Conservation (phyloP, 2,888 invertebrate species). For the Keiferia lycopersicella region DNA sequence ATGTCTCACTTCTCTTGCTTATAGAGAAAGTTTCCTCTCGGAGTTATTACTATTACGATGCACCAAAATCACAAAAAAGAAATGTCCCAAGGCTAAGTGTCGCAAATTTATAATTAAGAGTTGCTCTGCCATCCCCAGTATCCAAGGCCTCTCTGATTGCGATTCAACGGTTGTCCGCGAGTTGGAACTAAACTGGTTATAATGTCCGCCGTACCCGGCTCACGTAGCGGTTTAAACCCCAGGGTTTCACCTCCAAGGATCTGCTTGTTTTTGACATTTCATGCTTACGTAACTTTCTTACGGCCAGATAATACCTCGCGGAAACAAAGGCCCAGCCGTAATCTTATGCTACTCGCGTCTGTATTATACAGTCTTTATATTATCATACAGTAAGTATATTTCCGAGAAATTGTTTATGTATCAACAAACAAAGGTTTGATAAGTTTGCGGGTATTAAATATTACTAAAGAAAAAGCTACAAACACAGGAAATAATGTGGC, state of each 20-base stretch:
- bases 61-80: background rate
- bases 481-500: too few relatives aligned
- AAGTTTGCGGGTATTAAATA: too few relatives aligned
- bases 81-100: background rate
- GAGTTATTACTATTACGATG: too few relatives aligned
- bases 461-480: too few relatives aligned
- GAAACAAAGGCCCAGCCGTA: slow-evolving; percentile 15
- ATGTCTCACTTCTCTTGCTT: too few relatives aligned
- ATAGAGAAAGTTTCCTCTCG: too few relatives aligned
- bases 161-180: slow-evolving; percentile 65
- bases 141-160: slow-evolving; percentile 58
- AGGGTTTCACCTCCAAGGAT: slow-evolving; percentile 59
- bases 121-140: slow-evolving; percentile 53
- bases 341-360: slow-evolving; percentile 16
- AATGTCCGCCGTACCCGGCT: slow-evolving; percentile 58
- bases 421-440: slow-evolving; percentile 20
- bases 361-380: background rate
- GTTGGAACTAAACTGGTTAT: slow-evolving; percentile 63
- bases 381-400: slow-evolving; percentile 18
- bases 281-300: slow-evolving; percentile 51
- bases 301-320: slow-evolving; percentile 28
- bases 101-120: slow-evolving; percentile 39
- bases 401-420: slow-evolving; percentile 1
- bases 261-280: slow-evolving; percentile 69
- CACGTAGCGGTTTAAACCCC: slow-evolving; percentile 64